A percentile compares a stretch with the other conserved stretches of the same genome.
Evolutionary conservation across 2,888 invertebrate genomes (phyloP).

Genomic region (Tetramorium bicarinatum): DNA sequence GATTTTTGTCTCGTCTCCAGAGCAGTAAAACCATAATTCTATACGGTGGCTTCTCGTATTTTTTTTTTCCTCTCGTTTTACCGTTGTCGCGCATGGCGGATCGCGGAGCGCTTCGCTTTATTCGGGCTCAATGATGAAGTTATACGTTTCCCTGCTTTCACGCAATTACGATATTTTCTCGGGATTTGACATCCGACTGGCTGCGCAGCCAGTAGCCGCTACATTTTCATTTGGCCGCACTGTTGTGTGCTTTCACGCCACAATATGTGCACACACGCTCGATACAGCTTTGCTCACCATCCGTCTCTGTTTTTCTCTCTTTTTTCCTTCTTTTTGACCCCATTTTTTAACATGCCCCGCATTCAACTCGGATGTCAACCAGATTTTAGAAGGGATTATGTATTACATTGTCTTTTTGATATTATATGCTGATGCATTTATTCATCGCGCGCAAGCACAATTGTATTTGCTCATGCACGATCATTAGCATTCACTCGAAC

Average conservation of each 20-base stretch:
- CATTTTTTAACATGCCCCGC: constrained; percentile 48
- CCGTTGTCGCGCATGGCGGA: constrained; percentile 20
- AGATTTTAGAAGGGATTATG: constrained; percentile 52
- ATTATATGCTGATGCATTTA: constrained; percentile 45
- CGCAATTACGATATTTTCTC: constrained; percentile 72
- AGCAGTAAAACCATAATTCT: constrained; percentile 62
- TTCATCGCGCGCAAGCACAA: constrained; percentile 18
- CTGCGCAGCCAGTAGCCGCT: constrained; percentile 64
- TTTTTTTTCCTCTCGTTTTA: constrained; percentile 28
- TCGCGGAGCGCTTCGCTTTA: constrained; percentile 48
- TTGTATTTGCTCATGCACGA: constrained; percentile 8
- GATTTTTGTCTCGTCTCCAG: constrained; percentile 53
- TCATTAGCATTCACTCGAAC: constrained; percentile 39
- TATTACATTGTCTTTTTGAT: constrained; percentile 31
- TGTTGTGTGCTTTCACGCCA: constrained; percentile 43
- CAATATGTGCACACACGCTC: constrained; percentile 40
- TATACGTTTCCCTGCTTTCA: constrained; percentile 68
- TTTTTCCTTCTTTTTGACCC: constrained; percentile 10
- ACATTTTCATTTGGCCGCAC: constrained; percentile 75
- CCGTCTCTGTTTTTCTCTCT: constrained; percentile 5
- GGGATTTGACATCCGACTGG: constrained; percentile 65
- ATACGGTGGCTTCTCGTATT: constrained; percentile 33
- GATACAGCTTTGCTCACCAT: constrained; percentile 23
- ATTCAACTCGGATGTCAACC: constrained; percentile 49
- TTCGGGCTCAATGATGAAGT: constrained; percentile 70